Base-by-base conservation (phyloP, 23 tunicate species). In the Phallusia fumigata region DNA sequence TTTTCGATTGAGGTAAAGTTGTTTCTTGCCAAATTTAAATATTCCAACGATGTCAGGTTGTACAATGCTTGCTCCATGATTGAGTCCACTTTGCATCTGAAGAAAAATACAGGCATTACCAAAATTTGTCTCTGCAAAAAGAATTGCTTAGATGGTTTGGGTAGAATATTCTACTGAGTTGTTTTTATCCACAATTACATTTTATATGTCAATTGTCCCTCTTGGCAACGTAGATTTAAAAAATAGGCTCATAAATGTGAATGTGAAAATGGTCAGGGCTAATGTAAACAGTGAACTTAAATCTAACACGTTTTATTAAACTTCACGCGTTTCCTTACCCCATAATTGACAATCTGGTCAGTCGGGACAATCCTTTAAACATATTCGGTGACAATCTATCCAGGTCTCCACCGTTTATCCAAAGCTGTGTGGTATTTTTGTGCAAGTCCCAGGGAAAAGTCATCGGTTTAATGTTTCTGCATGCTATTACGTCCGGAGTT, bases 21-120 rank as follows among this genome's bases (percentile, higher is more conserved):
- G 69, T 58, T 58, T 24, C 69, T 58, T 58, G 69, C 11, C 28
- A 58, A 58, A 13, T 58, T 58, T 24, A 58, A 58, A 58, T 58
- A 58, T 58, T 58, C 69, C 69, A 58, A 58, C 69, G 69, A 58
- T 24, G 69, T 21, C 26, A 58, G 69, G 69, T 58, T 58, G 8
- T 16, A 6, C 15, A 58, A 58, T 16, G 69, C 26, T 24, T 24
- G 28, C 28, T 58, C 69, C 69, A 58, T 58, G 26, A 58, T 16
- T 21, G 69, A 58, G 28, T 22, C 3, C 5, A 58, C 28, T 8
- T 13, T 22, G 28, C 69, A 58, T 24, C 69, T 58, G 69, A 16
- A 24, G 13, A 2, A 13, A 58, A 58, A n/a, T n/a, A n/a, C n/a
- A n/a, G n/a, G n/a, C n/a, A n/a, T n/a, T n/a, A n/a, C n/a, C n/a